These are phyloP conservation scores for Conopomorpha cramerella DNA, from an alignment of 1,140 invertebrate species.

Conservation along the genomic window DNA sequence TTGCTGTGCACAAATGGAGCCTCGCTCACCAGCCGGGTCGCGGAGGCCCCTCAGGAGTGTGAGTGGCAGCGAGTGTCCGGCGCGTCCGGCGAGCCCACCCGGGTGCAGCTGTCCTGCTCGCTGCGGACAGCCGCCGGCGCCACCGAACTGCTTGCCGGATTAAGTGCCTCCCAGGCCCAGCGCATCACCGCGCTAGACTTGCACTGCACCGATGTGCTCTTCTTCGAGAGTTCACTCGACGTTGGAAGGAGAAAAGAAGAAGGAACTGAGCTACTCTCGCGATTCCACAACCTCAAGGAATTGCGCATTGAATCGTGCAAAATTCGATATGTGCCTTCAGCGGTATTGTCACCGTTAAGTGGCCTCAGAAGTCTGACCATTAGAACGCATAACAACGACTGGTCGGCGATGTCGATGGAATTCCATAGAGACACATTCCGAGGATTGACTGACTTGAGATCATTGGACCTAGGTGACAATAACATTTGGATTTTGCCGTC, in stretches of 20 bases:
- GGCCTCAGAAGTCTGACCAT: conserved; percentile 72
- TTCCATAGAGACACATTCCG: conserved; percentile 73
- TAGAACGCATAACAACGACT: conserved; percentile 79
- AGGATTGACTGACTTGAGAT: conserved; percentile 69
- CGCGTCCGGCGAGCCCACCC: conserved; percentile 55
- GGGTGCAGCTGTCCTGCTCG: conserved; percentile 70
- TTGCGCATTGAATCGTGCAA: conserved; percentile 80
- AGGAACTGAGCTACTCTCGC: conserved; percentile 68
- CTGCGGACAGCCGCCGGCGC: conserved; percentile 74
- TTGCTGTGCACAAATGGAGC: conserved; percentile 27
- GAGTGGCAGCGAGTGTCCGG: conserved; percentile 67
- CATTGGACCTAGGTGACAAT: conserved; percentile 78
- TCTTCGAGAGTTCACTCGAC: conserved; percentile 77
- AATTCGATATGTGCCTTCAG: conserved; percentile 73
- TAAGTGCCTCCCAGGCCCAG: conserved; percentile 69
- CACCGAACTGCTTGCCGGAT: conserved; percentile 69
- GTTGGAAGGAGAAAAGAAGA: conserved; percentile 58
- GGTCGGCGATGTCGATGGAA: conserved; percentile 79
- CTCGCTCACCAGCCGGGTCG: conserved; percentile 51
- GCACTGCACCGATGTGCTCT: conserved; percentile 78
- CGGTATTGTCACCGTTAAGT: conserved; percentile 68
- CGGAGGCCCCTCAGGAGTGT: conserved; percentile 68
- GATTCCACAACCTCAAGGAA: conserved; percentile 71
- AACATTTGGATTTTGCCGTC: conserved; percentile 79
- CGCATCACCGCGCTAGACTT: conserved; percentile 72